Conservation (phyloP, 2,888 invertebrate genomes). For the Agonopterix alstromeriana region DNA sequence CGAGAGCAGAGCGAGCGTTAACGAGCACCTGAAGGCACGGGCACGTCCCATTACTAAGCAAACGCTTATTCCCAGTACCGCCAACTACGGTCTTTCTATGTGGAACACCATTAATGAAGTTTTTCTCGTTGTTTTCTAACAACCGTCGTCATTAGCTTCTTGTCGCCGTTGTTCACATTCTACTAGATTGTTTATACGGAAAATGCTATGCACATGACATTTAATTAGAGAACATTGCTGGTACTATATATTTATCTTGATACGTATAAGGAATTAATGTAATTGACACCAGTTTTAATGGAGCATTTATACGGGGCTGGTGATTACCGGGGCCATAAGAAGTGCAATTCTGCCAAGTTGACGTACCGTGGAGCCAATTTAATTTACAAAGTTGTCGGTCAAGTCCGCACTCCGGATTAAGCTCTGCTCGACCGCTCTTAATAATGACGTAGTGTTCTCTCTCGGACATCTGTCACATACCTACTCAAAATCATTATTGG, state of each 20-base stretch:
- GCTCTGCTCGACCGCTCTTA: slow-evolving; percentile 31
- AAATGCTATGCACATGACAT: slow-evolving; percentile 51
- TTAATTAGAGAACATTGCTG: slow-evolving; percentile 52
- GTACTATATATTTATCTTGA: slow-evolving; percentile 49
- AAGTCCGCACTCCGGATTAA: slow-evolving; percentile 46
- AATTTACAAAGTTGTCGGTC: slow-evolving; percentile 69
- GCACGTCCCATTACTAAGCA: slow-evolving; percentile 1
- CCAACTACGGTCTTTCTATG: slow-evolving; percentile 17
- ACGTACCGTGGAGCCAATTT: slow-evolving; percentile 58
- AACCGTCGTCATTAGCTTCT: slow-evolving; percentile 29
- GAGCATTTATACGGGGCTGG: slow-evolving; percentile 55
- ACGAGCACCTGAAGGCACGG: slow-evolving; percentile 1
- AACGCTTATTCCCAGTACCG: slow-evolving; percentile 3
- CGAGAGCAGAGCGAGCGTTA: not conserved
- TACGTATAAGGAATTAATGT: slow-evolving; percentile 63
- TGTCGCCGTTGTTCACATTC: slow-evolving; percentile 40
- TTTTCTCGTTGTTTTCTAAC: slow-evolving; percentile 33
- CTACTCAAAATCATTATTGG: not conserved
- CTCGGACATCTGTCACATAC: slow-evolving; percentile 35
- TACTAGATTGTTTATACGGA: slow-evolving; percentile 49
- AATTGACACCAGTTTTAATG: slow-evolving; percentile 70
- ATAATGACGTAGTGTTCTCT: slow-evolving; percentile 40
- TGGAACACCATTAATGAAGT: slow-evolving; percentile 24
- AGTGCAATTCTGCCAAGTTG: slow-evolving; percentile 53
- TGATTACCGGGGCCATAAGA: slow-evolving; percentile 60